These are phyloP conservation scores for Pinctada fucata DNA, from an alignment of 2,888 invertebrate species.

Conservation along the genomic window DNA sequence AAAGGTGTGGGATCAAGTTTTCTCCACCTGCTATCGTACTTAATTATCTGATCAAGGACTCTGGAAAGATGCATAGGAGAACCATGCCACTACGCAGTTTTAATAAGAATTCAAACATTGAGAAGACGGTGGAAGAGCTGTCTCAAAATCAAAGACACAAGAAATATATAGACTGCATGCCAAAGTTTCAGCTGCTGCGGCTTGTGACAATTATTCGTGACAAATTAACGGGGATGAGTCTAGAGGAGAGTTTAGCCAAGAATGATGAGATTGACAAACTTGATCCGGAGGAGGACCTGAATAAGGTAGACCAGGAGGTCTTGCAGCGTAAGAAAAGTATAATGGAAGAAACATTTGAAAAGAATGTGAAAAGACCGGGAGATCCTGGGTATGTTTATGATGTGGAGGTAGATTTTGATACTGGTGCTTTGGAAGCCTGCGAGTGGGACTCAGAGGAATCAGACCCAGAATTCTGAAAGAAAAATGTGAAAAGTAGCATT, in stretches of 20 bases:
- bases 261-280: slow-evolving; percentile 75
- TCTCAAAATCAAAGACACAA: slow-evolving; percentile 73
- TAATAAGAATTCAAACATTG: slow-evolving; percentile 74
- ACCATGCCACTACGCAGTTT: slow-evolving; percentile 79
- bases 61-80: slow-evolving; percentile 72
- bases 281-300: slow-evolving; percentile 78
- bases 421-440: slow-evolving; percentile 69
- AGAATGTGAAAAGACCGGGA: slow-evolving; percentile 76
- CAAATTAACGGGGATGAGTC: slow-evolving; percentile 75
- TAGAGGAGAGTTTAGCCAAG: slow-evolving; percentile 75
- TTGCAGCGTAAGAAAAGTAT: slow-evolving; percentile 78
- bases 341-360: slow-evolving; percentile 78
- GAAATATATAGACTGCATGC: slow-evolving; percentile 74
- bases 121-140: slow-evolving; percentile 73
- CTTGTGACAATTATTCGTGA: slow-evolving; percentile 78
- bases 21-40: slow-evolving; percentile 75
- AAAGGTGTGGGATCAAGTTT: slow-evolving; percentile 76
- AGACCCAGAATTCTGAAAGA: slow-evolving; percentile 62
- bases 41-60: slow-evolving; percentile 67
- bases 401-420: slow-evolving; percentile 76
- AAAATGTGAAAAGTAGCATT: too few species aligned
- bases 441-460: slow-evolving; percentile 77
- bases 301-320: slow-evolving; percentile 76
- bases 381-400: slow-evolving; percentile 79
- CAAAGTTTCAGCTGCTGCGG: slow-evolving; percentile 76